Base-by-base conservation (phyloP, 2,888 invertebrate species). In the Dolichopus griseipennis region DNA sequence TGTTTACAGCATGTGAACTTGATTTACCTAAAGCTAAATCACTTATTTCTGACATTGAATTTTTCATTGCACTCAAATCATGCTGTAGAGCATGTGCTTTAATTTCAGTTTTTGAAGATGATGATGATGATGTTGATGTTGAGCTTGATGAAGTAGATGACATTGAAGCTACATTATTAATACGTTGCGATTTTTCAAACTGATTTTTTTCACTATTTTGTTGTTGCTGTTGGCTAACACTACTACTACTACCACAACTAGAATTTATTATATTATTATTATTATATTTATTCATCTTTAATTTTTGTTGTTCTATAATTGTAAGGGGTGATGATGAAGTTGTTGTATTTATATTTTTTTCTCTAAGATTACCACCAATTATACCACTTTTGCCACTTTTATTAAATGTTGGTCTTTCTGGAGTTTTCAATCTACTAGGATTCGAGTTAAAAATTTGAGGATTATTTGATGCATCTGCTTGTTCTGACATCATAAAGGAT, bases 31-130 rank as follows among this genome's bases (percentile, higher is more conserved):
- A 73, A 67, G 79, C 78, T 74, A 90, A 83, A 76, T 88, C 92
- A 83, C 91, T 92, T 88, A 93, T 92, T 83, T 93, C 92, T 71
- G 91, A 90, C 81, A 93, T 90, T 77, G 91, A 91, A 78, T 90
- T 90, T 81, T 93, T 89, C 67, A 82, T 79, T 72, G 80, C 81
- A 72, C 73, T 79, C 72, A 93, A 85, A 80, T 92, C 91, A 72
- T 90, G 90, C 83, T 92, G 91, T 83, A 92, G 88, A 70, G 90
- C 90, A 78, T 89, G 90, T 72, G 92, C 89, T 83, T 91, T 91
- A 85, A 90, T 87, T 84, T 91, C 91, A 76, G 89, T 88, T 72
- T 86, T 84, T 62, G 81, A 78, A 43, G 79, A 75, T 65, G 76
- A 75, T 69, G 78, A 77, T 68, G 85, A 83, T 65, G 85, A 83